Base-by-base conservation (phyloP, 2,888 invertebrate species). In the Andrena dorsata region DNA sequence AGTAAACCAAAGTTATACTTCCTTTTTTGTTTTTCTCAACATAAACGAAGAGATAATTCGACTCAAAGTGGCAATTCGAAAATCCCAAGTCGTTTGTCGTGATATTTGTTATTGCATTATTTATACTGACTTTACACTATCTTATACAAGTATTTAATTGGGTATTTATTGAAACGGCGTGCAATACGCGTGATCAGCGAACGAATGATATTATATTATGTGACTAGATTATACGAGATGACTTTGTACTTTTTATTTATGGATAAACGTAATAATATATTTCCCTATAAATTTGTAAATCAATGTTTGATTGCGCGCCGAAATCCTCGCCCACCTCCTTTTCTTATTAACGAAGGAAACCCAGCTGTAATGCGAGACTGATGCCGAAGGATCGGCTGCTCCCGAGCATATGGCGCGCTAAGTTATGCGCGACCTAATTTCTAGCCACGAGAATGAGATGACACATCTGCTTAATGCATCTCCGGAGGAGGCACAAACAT, bases 351-450 rank as follows among this genome's bases (percentile, higher is more conserved):
- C 30, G 47, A 32, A 47, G 28, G 35, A 35, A 49, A 41, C 26
- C 26, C 49, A 49, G 60, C 60, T 49, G 49, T 47, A 35, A 63
- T n/a, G 8, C 20, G 53, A 58, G 65, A 78, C 75, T 75, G n/a
- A 41, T 5, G 47, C 8, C 23, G 41, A 41, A 63, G 56, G 58
- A 56, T 77, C 61, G 35, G 20, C 41, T 53, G 53, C 66, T 26
- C 26, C 47, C 13, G 60, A 72, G 77, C 78, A 86, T 64, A 76
- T 83, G 86, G 79, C 47, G 69, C 32, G 49, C 41, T 47, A 68
- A 90, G 66, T 85, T 86, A 83, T 82, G 85, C 77, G 76, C 85
- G 89, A 84, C 85, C 88, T 78, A 89, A 82, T 87, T 90, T 85
- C 82, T 69, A 82, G 69, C 47, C 71, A 68, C 70, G 64, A 65